A percentile compares a stretch with the other conserved stretches of the same genome.
Evolutionary conservation across 2,888 invertebrate species (phyloP).

Genomic region (Philereme transversata): DNA sequence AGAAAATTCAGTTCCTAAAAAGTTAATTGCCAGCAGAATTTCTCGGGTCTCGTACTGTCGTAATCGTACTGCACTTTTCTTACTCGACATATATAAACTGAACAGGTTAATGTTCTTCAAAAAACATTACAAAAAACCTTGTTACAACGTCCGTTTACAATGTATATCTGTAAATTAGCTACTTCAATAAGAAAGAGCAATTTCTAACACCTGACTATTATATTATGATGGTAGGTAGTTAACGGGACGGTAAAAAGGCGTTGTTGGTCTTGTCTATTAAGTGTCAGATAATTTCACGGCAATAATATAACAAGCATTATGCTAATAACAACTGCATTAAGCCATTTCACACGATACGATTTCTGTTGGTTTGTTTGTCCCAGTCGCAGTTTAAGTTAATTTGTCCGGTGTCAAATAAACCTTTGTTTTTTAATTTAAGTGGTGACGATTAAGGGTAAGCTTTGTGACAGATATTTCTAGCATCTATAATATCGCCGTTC

Average conservation of each 20-base stretch:
- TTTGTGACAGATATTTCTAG: too few species aligned
- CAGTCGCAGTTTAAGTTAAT: neutral
- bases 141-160: conserved; percentile 8
- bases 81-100: too few species aligned
- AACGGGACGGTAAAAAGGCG: conserved; percentile 56
- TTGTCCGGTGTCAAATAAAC: too few species aligned
- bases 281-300: conserved; percentile 48
- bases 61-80: too few species aligned
- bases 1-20: too few species aligned
- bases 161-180: conserved; percentile 19
- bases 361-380: conserved; percentile 1
- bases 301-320: conserved; percentile 20
- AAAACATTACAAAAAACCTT: neutral
- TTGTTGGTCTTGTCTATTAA: conserved; percentile 51
- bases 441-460: too few species aligned
- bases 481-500: too few species aligned
- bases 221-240: conserved; percentile 41
- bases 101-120: too few species aligned
- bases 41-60: too few species aligned
- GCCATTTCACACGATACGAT: conserved; percentile 12
- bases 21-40: too few species aligned
- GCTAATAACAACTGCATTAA: conserved; percentile 7
- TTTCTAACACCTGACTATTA: conserved; percentile 29
- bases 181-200: conserved; percentile 24
- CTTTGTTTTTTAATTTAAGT: too few species aligned